phyloP scores from a whole-genome alignment of 2,888 invertebrate genomes.

The Cryptocephalus primarius region DNA sequence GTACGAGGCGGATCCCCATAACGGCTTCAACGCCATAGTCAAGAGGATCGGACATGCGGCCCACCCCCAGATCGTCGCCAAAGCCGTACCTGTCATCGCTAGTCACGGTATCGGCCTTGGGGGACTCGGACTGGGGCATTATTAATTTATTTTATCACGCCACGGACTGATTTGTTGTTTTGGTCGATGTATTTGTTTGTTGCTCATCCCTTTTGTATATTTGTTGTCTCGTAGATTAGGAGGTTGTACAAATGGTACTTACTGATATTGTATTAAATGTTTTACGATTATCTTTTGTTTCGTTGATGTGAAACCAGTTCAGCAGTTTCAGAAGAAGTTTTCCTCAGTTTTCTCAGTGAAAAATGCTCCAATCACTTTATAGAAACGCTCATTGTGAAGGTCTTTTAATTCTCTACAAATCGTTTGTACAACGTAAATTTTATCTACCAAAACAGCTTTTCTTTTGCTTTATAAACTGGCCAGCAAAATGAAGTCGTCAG shows the following conservation, averaged over 20 bases:
- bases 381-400: too few species aligned
- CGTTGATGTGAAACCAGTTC: too few species aligned
- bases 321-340: too few species aligned
- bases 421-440: too few species aligned
- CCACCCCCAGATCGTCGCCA: slow-evolving; percentile 18
- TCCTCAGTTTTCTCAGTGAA: too few species aligned
- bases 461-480: too few species aligned
- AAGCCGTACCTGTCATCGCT: slow-evolving; percentile 15
- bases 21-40: slow-evolving; percentile 60
- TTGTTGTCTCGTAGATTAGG: background rate
- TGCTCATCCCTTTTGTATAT: slow-evolving; percentile 2
- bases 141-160: background rate
- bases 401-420: too few species aligned
- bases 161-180: too few species aligned
- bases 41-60: slow-evolving; percentile 51
- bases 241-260: background rate
- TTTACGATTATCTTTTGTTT: background rate
- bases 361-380: too few species aligned
- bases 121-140: slow-evolving; percentile 3
- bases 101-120: slow-evolving; percentile 5
- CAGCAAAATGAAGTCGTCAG: too few species aligned
- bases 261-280: background rate
- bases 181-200: background rate
- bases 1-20: slow-evolving; percentile 42
- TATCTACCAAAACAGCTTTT: too few species aligned